Base-by-base conservation (phyloP, 2,888 invertebrate species). In the Fabriciana adippe region DNA sequence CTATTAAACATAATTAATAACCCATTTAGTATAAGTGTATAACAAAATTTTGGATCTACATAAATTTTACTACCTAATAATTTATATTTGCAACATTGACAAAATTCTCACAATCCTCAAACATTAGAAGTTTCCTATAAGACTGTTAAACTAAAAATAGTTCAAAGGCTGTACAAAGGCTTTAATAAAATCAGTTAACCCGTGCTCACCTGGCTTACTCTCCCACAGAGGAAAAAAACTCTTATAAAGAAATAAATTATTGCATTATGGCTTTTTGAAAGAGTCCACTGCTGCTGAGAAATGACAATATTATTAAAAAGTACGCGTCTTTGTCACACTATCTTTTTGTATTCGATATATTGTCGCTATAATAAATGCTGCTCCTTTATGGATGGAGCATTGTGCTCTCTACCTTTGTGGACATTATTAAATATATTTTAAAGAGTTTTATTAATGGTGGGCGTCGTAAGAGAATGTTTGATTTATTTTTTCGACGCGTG, bases 271-370 rank as follows among this genome's bases (percentile, higher is more conserved):
- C 85, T 90, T 92, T 92, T 92, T 92, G 92, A 92, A 92, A 92
- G 92, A 92, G 92, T 92, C 91, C 92, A 92, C 86, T 92, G 88
- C 91, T 91, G 92, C 88, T 92, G 91, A 92, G 92, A 92, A 92
- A 92, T 92, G 92, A 92, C 92, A 91, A 91, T 92, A 92, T 92
- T 92, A 92, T 92, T 92, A 92, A 92, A 92, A 92, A 92, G 89
- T 91, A 89, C 87, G 86, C 89, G 78, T 91, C 91, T 90, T 92
- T 92, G 92, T 92, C 91, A 92, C 92, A 86, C 88, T 91, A 92
- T 92, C 92, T 92, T 92, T 92, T 92, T 92, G 92, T 92, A 82
- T 92, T 90, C 90, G 81, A 91, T 92, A 92, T 92, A 92, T 92
- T 92, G 92, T 92, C 92, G 83, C 91, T 80, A 89, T 92, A 92